Conservation (phyloP, 2,113 vertebrate genomes). For the Empidonax alnorum region DNA sequence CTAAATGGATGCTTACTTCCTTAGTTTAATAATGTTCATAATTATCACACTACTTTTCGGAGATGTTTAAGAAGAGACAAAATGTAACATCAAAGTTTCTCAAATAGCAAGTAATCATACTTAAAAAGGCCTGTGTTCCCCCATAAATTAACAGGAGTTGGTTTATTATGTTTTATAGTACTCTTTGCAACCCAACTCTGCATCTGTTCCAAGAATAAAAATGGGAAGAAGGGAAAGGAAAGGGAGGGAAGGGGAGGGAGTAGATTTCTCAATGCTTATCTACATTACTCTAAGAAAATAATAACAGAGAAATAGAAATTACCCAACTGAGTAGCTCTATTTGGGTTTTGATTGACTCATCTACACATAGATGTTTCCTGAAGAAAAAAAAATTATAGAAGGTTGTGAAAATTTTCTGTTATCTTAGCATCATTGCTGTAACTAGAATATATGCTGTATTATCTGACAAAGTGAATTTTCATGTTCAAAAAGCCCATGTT, state of each 20-base stretch:
- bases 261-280: neutral
- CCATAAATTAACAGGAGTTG: neutral
- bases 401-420: neutral
- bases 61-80: slow-evolving; percentile 19
- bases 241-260: no score
- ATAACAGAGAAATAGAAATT: neutral
- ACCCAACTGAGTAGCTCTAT: neutral
- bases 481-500: neutral
- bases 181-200: neutral
- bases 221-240: neutral
- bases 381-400: neutral
- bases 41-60: neutral
- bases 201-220: neutral
- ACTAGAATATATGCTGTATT: neutral
- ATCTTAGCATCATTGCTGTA: neutral
- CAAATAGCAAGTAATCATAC: neutral
- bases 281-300: neutral
- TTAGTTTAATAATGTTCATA: slow-evolving; percentile 2
- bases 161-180: neutral
- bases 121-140: neutral
- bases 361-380: neutral
- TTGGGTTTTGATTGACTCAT: neutral
- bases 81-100: neutral
- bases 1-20: neutral
- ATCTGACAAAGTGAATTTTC: neutral